A percentile compares a stretch with the other conserved stretches of the same genome.
These are phyloP conservation scores for Oenanthe melanoleuca DNA, from an alignment of 2,113 vertebrate genomes.

Conservation along the genomic window DNA sequence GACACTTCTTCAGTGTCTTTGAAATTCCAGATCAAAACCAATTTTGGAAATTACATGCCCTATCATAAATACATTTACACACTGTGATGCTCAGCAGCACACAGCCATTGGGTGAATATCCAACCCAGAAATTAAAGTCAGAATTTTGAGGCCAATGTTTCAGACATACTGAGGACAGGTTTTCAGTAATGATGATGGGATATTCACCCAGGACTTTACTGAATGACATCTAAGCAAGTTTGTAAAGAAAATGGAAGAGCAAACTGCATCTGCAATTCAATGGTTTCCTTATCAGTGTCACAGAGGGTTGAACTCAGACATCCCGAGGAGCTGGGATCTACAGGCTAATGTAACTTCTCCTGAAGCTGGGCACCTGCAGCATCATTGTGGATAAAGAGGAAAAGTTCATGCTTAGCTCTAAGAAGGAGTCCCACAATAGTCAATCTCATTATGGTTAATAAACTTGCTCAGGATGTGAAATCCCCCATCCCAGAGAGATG, in stretches of 20 bases:
- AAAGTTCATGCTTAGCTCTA: background rate
- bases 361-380: background rate
- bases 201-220: background rate
- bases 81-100: background rate
- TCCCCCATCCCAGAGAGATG: background rate
- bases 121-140: background rate
- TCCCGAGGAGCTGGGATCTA: background rate
- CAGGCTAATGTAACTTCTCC: background rate
- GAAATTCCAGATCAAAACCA: background rate
- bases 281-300: background rate
- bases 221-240: background rate
- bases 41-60: background rate
- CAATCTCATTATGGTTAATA: background rate
- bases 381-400: background rate
- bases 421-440: background rate
- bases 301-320: background rate
- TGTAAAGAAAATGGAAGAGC: background rate
- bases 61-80: background rate
- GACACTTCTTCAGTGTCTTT: background rate
- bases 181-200: background rate
- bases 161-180: background rate
- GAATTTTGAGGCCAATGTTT: background rate
- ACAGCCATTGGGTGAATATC: background rate
- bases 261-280: background rate
- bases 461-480: background rate